phyloP scores from a whole-genome alignment of 2,113 vertebrate genomes.

The Natator depressus region DNA sequence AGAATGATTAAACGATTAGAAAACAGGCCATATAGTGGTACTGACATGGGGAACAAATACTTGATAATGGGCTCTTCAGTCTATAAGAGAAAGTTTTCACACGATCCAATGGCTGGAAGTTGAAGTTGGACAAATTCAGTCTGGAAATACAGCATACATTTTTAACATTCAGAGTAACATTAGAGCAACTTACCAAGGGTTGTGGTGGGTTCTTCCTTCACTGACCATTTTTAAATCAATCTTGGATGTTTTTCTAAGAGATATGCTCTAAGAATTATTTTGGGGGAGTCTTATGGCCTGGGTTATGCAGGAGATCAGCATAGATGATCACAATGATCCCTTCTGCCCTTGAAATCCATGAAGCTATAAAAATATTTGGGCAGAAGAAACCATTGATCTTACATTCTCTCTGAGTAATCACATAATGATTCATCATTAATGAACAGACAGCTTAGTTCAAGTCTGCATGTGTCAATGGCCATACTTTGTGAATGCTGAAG shows the following conservation, averaged over 20 bases:
- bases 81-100: not conserved
- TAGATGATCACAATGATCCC: not conserved
- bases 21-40: not conserved
- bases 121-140: not conserved
- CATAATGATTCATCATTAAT: conserved; percentile 69
- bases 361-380: conserved; percentile 47
- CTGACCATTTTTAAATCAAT: not conserved
- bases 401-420: conserved; percentile 64
- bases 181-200: not conserved
- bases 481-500: conserved; percentile 61
- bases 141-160: not conserved
- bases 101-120: not conserved
- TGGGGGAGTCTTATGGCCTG: not conserved
- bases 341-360: not conserved
- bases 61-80: not conserved
- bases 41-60: not conserved
- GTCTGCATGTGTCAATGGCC: conserved; percentile 56
- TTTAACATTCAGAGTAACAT: not conserved
- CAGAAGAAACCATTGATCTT: conserved; percentile 70
- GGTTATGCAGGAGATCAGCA: not conserved
- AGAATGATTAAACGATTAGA: not conserved
- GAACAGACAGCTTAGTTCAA: conserved; percentile 62
- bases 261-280: not conserved
- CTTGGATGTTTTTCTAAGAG: not conserved
- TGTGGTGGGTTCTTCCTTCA: not conserved